Percentiles rank a stretch among this genome's conserved stretches.
These are phyloP conservation scores for Dromius quadrimaculatus DNA, from an alignment of 2,888 invertebrate species.

Conservation along the genomic window DNA sequence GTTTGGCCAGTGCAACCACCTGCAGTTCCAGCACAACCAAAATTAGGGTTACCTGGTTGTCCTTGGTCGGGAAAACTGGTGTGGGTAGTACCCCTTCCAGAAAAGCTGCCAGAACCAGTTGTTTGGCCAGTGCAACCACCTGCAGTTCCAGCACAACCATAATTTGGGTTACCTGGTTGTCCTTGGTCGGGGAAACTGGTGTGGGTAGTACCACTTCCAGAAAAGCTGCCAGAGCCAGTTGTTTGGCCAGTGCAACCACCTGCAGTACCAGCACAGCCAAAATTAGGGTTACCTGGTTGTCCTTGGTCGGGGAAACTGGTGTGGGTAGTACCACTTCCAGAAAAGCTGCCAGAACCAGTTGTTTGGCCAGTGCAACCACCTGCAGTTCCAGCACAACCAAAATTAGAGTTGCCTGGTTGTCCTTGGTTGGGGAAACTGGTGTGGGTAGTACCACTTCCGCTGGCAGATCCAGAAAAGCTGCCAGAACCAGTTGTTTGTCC, in stretches of 20 bases:
- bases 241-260: slow-evolving; percentile 1
- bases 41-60: background rate
- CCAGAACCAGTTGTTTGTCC: too few species aligned
- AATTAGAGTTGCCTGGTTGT: background rate
- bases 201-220: too few species aligned
- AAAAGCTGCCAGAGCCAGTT: slow-evolving; percentile 1
- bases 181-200: too few species aligned
- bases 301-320: slow-evolving; percentile 16
- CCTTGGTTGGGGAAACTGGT: too few species aligned
- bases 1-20: slow-evolving; percentile 11
- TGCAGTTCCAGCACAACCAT: background rate
- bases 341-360: slow-evolving; percentile 4
- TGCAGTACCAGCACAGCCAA: background rate
- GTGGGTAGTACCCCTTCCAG: background rate
- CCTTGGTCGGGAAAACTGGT: slow-evolving; percentile 8
- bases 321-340: background rate
- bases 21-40: background rate
- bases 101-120: slow-evolving; percentile 4
- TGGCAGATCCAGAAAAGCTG: background rate
- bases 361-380: background rate
- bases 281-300: background rate
- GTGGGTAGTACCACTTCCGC: too few species aligned
- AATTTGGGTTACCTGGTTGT: background rate
- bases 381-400: background rate
- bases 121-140: background rate